Evolutionary conservation across 2,888 invertebrate genomes (phyloP).

Genomic region (Ethmia dodecea): DNA sequence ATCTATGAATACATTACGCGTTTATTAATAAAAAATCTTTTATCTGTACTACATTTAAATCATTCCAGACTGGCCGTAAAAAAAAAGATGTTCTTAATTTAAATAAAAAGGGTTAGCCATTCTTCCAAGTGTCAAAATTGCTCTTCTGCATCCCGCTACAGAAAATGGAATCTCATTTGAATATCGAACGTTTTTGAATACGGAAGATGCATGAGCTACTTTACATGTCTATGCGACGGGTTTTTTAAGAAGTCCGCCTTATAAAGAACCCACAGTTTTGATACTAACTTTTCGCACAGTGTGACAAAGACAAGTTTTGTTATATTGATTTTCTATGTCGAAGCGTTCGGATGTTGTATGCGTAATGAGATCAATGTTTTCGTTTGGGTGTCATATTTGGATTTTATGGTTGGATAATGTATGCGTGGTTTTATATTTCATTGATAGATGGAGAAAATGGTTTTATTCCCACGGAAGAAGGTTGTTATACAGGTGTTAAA

Average conservation of each 20-base stretch:
- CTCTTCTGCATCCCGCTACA: slow-evolving; percentile 61
- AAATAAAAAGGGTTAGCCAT: slow-evolving; percentile 65
- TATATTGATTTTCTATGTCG: slow-evolving; percentile 46
- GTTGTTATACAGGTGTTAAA: no score
- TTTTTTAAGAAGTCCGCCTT: slow-evolving; percentile 22
- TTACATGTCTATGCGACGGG: slow-evolving; percentile 60
- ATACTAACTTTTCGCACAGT: slow-evolving; percentile 55
- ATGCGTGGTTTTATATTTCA: slow-evolving; percentile 35
- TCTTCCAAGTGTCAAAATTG: slow-evolving; percentile 75
- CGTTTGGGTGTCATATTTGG: slow-evolving; percentile 61
- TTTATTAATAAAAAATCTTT: slow-evolving; percentile 50
- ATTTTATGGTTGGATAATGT: slow-evolving; percentile 49
- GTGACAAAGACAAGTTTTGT: slow-evolving; percentile 34
- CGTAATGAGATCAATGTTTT: slow-evolving; percentile 75
- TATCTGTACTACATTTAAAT: slow-evolving; percentile 51
- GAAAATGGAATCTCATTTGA: slow-evolving; percentile 62
- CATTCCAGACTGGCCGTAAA: slow-evolving; percentile 53
- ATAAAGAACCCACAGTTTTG: slow-evolving; percentile 3
- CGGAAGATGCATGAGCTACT: slow-evolving; percentile 46
- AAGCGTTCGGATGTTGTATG: slow-evolving; percentile 44
- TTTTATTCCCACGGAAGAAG: slow-evolving; percentile 28
- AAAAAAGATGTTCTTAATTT: slow-evolving; percentile 48
- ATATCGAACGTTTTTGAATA: slow-evolving; percentile 55
- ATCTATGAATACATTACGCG: slow-evolving; percentile 61
- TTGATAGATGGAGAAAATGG: slow-evolving; percentile 34